phyloP scores from a whole-genome alignment of 2,797 vertebrate genomes.

The Corythornis leucogaster region DNA sequence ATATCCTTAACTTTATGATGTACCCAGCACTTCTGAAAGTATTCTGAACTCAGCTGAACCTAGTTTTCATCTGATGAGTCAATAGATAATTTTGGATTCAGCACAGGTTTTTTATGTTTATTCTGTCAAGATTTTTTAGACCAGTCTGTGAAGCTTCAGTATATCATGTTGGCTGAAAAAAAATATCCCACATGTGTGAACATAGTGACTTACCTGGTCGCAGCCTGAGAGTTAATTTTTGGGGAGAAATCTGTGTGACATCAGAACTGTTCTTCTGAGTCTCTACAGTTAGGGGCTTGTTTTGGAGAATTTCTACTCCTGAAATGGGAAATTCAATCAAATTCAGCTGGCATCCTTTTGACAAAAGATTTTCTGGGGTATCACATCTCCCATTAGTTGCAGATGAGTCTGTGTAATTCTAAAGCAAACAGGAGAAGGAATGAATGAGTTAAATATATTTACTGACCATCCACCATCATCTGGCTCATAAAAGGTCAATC shows the following conservation, averaged over 20 bases:
- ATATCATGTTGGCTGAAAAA: not conserved
- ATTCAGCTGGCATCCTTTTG: constrained; percentile 84
- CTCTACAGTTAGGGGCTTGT: constrained; percentile 80
- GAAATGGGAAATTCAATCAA: constrained; percentile 88
- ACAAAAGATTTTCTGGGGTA: constrained; percentile 82
- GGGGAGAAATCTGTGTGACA: constrained; percentile 91
- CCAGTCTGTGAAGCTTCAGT: not conserved
- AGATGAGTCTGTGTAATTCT: constrained; percentile 93
- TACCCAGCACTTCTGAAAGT: not conserved
- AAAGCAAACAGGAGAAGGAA: constrained; percentile 31
- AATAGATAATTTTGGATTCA: not conserved
- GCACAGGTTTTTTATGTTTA: not conserved
- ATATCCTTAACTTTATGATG: not conserved
- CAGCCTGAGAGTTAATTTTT: constrained; percentile 88
- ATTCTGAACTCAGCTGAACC: not conserved
- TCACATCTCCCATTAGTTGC: constrained; percentile 87
- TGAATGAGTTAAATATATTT: constrained; percentile 30
- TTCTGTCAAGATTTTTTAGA: not conserved
- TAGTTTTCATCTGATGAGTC: not conserved
- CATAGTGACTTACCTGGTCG: constrained; percentile 84
- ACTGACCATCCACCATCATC: not conserved
- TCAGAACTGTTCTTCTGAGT: constrained; percentile 76
- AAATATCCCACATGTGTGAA: not conserved
- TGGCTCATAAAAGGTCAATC: not conserved
- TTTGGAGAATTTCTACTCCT: constrained; percentile 79